Evolutionary conservation across 2,888 invertebrate species (phyloP), one percentile per base, ranked within the genome.

Genomic region (Drosophila peninsularis): DNA sequence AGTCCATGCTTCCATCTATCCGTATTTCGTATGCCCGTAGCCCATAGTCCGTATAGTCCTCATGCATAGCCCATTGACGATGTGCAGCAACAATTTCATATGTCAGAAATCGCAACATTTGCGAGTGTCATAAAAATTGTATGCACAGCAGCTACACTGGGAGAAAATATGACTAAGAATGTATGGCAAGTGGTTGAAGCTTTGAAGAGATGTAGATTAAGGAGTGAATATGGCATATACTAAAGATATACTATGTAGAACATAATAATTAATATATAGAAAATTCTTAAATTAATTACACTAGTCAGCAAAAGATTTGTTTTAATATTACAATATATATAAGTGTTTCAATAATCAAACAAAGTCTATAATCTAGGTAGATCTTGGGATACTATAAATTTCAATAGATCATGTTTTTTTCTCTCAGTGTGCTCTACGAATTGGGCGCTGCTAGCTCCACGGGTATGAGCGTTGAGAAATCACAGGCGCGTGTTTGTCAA

Each of bases 71-170:
- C 65, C 72, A 73, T 73, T 78, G 71, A 64, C 76, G 71, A 69
- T 82, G 89, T 80, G 84, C 88, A 81, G 61, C 68, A 75, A 64
- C 66, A 63, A 63, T 71, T 75, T 70, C 73, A 81, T 78, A 87
- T 84, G 78, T 76, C 70, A 70, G 64, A 69, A 72, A 81, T 86
- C 83, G 85, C 75, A 90, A 75, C 90, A 89, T 90, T 90, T 89
- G 90, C 79, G 78, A 89, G 85, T 86, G 90, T 86, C 86, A 86
- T 86, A 86, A 86, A 86, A 86, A 88, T 83, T 90, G 87, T 88
- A 86, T 89, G 82, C 71, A 79, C 60, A 74, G 54, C 41, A 54
- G 54, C 41, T 41, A 10, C 54, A 54, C 54, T 54, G 14, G 1
- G 30, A 13, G 39, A 54, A 54, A 19, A 4, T 19, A 13, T 27